Percentiles rank a stretch among this genome's conserved stretches.
phyloP scores from a whole-genome alignment of 2,797 vertebrate species.

The Rhinogobio ventralis region DNA sequence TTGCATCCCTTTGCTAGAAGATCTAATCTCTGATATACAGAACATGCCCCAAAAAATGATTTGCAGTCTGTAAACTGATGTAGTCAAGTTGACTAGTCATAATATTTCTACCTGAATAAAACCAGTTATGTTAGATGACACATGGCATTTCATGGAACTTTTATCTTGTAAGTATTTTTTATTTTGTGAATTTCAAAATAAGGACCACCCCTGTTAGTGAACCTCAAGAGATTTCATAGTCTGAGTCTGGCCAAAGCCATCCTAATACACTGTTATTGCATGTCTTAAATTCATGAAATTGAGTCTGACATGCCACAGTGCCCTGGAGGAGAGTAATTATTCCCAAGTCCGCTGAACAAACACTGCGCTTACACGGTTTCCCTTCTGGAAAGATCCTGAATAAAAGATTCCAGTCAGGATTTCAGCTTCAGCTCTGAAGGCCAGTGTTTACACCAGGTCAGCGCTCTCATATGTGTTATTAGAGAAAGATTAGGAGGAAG shows the following conservation, averaged over 20 bases:
- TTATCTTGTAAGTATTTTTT: neutral
- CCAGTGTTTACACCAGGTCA: slow-evolving; percentile 61
- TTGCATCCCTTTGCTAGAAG: neutral
- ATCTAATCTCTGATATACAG: neutral
- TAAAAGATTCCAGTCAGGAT: slow-evolving; percentile 72
- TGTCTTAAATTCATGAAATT: slow-evolving; percentile 52
- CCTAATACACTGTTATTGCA: neutral
- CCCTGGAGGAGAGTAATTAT: slow-evolving; percentile 72
- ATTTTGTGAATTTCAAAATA: neutral
- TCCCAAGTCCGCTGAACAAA: slow-evolving; percentile 71
- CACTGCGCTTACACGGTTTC: slow-evolving; percentile 64
- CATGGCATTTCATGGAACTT: neutral
- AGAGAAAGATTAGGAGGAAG: slow-evolving; percentile 70
- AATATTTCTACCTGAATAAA: neutral
- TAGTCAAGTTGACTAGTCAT: neutral
- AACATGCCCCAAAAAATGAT: neutral
- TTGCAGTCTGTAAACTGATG: neutral
- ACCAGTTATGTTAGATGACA: no score
- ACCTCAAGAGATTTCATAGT: neutral
- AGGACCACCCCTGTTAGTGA: slow-evolving; percentile 3
- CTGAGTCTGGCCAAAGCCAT: slow-evolving; percentile 6
- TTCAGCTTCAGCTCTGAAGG: slow-evolving; percentile 44
- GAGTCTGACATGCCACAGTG: slow-evolving; percentile 57
- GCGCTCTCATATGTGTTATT: slow-evolving; percentile 67
- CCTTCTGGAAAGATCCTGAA: slow-evolving; percentile 58